A percentile compares a stretch with the other conserved stretches of the same genome.
phyloP scores from a whole-genome alignment of 2,797 vertebrate species.

The Furcifer pardalis region DNA sequence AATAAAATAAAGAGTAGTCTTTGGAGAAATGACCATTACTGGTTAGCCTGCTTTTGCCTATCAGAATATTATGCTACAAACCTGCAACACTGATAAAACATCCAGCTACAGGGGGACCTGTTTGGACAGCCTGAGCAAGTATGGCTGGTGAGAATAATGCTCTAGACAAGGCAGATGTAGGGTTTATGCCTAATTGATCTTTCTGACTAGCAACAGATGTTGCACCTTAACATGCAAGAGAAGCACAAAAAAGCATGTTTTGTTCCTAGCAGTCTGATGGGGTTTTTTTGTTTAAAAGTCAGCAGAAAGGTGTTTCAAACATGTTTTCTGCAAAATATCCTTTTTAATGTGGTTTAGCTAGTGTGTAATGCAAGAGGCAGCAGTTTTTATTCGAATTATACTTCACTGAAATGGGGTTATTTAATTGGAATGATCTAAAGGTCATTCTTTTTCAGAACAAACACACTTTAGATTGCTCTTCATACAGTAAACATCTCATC shows the following conservation, averaged over 20 bases:
- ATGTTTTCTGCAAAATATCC: background rate
- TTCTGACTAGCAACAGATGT: constrained; percentile 14
- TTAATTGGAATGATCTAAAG: background rate
- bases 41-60: background rate
- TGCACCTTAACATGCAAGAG: background rate
- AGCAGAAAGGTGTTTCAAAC: background rate
- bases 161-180: background rate
- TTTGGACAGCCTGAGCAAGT: background rate
- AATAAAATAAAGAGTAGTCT: background rate
- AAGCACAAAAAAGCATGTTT: background rate
- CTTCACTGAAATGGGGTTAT: background rate
- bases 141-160: too few species aligned
- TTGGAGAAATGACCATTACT: background rate
- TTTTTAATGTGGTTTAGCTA: background rate
- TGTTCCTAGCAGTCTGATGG: background rate
- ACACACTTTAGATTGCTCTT: background rate
- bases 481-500: background rate
- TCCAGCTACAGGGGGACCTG: background rate
- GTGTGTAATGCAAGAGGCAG: background rate
- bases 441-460: constrained; percentile 5
- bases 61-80: too few species aligned
- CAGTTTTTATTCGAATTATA: constrained; percentile 5
- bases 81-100: background rate
- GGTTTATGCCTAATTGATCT: constrained; percentile 1
- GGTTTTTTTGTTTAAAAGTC: background rate